Base-by-base conservation (phyloP, 2,888 invertebrate genomes). In the Sepiola atlantica region DNA sequence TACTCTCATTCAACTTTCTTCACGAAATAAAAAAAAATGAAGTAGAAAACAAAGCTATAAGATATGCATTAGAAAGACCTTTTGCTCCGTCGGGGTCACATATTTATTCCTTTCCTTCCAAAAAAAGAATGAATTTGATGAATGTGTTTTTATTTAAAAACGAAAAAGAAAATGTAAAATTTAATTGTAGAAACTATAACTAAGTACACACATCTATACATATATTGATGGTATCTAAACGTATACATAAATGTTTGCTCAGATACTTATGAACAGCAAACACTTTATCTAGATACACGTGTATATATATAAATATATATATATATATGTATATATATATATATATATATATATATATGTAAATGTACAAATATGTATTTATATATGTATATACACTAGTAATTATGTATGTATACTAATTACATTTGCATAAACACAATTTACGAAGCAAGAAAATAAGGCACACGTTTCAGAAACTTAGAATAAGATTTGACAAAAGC, bases 81-180 rank as follows among this genome's bases (percentile, higher is more conserved):
- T 45, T 54, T 55, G 92, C 92, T 92, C 28, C 45, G 92, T 92
- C 92, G 92, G 92, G 55, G 92, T 92, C 92, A 92, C 92, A 92
- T 92, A 92, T 92, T 92, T 92, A 54, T 92, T 45, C 54, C 77
- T 77, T 92, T 92, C 92, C 92, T 92, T 92, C 92, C 92, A 92
- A 45, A 45, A n/a, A 35, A 45, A 77, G 77, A 77, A 77, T 77
- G 77, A 77, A 77, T 77, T 77, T 77, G 77, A 77, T 77, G 77
- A 77, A 77, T 77, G 77, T 32, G 77, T 77, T 32, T n/a, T 77
- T 77, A 77, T n/a, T 77, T 32, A 77, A n/a, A 1, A 77, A 77
- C 14, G 16, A 77, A 61, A 24, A 28, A 77, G 16, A n/a, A 77
- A 32, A 16, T 32, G n/a, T n/a, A 32, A n/a, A 77, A 77, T 12